Evolutionary conservation across 2,113 vertebrate species (phyloP).

Genomic region (Galbula dea): DNA sequence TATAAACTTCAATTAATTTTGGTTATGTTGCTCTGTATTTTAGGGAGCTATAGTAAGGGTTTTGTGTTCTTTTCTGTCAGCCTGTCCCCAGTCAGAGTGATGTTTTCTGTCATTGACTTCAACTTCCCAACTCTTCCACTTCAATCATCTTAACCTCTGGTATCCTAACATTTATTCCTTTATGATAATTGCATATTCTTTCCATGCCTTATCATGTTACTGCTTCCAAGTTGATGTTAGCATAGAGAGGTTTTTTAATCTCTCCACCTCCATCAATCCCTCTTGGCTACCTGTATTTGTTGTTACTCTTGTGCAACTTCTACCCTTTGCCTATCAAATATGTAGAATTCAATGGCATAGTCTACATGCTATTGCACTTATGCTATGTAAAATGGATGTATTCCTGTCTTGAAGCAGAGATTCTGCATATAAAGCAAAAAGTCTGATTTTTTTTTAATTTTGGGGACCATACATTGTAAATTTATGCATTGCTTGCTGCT

Average conservation of each 20-base stretch:
- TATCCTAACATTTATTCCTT: neutral
- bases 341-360: neutral
- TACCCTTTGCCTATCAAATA: neutral
- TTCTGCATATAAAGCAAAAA: neutral
- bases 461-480: neutral
- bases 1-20: neutral
- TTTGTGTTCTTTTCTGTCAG: neutral
- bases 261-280: neutral
- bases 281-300: neutral
- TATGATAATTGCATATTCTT: neutral
- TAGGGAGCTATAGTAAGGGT: neutral
- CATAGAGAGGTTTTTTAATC: neutral
- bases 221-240: neutral
- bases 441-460: neutral
- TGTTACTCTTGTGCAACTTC: neutral
- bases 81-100: neutral
- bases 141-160: neutral
- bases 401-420: neutral
- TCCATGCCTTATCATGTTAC: neutral
- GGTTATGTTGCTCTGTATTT: neutral
- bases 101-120: neutral
- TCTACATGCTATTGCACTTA: accelerated
- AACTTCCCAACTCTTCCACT: neutral
- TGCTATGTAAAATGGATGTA: neutral
- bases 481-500: neutral